Percentiles rank a stretch among this genome's conserved stretches.
Conservation (phyloP, 2,113 vertebrate species). For the Symphodus melops region DNA sequence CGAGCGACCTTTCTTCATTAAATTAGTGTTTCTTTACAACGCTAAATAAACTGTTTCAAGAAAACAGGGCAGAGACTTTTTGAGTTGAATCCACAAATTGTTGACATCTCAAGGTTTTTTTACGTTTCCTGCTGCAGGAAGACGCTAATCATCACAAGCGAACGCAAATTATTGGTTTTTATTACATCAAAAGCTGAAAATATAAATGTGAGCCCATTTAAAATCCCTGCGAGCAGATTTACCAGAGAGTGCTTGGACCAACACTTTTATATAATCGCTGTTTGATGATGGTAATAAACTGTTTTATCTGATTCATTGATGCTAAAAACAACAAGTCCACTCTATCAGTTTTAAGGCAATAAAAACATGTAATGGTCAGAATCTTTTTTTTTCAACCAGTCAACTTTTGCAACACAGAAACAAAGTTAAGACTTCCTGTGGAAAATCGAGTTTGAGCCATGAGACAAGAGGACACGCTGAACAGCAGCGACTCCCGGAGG, state of each 20-base stretch:
- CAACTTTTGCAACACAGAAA: background rate
- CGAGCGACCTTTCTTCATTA: no score
- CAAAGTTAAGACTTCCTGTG: slow-evolving; percentile 7
- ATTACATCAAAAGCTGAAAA: background rate
- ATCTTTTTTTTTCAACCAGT: slow-evolving; percentile 24
- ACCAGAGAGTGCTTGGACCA: background rate
- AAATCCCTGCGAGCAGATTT: background rate
- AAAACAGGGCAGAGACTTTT: no score
- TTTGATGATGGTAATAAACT: no score
- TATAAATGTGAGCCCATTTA: background rate
- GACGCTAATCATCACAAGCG: no score
- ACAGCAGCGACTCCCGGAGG: slow-evolving; percentile 43
- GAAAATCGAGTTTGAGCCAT: slow-evolving; percentile 1
- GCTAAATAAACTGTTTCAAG: no score
- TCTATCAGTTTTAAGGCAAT: background rate
- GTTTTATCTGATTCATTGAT: background rate
- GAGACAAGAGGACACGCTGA: slow-evolving; percentile 5
- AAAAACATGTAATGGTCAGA: background rate
- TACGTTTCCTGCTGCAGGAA: no score
- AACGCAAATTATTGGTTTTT: no score
- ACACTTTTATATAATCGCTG: background rate
- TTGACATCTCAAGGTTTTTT: no score
- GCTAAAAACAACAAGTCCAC: background rate
- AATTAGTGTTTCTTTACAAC: no score
- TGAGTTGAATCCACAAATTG: no score